Conservation (phyloP, 2,888 invertebrate genomes). For the Microdon myrmicae region DNA sequence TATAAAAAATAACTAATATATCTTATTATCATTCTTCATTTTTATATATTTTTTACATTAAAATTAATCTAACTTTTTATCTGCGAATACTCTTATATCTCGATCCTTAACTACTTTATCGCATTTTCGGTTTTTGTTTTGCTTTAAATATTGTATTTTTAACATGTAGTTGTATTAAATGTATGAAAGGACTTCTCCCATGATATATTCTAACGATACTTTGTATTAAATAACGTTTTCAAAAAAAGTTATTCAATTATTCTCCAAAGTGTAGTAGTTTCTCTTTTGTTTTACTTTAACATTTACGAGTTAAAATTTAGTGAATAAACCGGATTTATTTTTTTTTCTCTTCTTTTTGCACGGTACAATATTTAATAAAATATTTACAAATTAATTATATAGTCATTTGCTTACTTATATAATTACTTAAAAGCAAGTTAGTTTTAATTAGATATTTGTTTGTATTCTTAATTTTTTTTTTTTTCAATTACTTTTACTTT, state of each 20-base stretch:
- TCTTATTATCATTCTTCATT: conserved; percentile 9
- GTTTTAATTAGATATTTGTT: conserved; percentile 31
- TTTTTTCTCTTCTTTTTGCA: conserved; percentile 12
- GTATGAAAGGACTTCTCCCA: conserved; percentile 15
- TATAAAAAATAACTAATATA: conserved; percentile 48
- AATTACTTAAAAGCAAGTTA: conserved; percentile 28
- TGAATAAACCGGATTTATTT: conserved; percentile 35
- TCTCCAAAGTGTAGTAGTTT: conserved; percentile 13
- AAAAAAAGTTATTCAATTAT: conserved; percentile 19
- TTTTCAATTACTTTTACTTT: conserved; percentile 2
- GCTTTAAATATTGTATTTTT: conserved; percentile 26
- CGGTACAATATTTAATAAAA: conserved; percentile 23
- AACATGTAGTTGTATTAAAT: conserved; percentile 22
- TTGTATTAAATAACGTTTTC: conserved; percentile 43
- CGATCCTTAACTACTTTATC: conserved; percentile 12
- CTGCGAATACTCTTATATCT: conserved; percentile 13
- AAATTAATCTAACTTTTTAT: conserved; percentile 4
- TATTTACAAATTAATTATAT: conserved; percentile 32
- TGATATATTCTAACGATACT: conserved; percentile 23
- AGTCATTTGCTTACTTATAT: conserved; percentile 2
- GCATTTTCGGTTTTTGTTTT: conserved; percentile 2
- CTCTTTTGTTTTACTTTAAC: not conserved
- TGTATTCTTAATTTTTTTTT: conserved; percentile 9
- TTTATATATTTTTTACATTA: conserved; percentile 23
- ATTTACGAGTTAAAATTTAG: conserved; percentile 4